Conservation (phyloP, 2,797 vertebrate species). For the Dendrocincla tyrannina region DNA sequence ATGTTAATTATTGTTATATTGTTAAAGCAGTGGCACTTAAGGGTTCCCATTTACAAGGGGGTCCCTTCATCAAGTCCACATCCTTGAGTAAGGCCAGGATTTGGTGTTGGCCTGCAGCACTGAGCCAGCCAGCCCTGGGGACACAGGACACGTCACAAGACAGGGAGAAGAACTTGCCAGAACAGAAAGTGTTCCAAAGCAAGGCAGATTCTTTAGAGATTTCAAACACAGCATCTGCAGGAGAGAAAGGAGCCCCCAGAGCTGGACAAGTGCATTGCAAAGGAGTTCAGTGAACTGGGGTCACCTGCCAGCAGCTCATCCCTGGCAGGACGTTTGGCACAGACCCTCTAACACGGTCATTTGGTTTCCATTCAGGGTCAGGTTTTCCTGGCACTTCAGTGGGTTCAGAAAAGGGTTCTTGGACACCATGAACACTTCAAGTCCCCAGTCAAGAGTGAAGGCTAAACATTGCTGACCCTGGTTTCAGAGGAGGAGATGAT, state of each 20-base stretch:
- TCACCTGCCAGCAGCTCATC: background rate
- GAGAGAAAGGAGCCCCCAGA: background rate
- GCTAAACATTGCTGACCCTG: constrained; percentile 85
- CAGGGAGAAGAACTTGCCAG: background rate
- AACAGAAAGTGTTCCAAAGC: background rate
- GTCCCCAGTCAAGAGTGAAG: constrained; percentile 3
- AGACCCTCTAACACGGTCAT: constrained; percentile 75
- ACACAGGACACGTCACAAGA: background rate
- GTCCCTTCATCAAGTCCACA: background rate
- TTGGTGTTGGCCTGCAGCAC: background rate
- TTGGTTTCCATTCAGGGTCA: constrained; percentile 67
- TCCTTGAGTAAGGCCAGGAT: background rate
- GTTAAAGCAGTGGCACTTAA: constrained; percentile 32
- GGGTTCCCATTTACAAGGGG: background rate
- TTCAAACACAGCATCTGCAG: background rate
- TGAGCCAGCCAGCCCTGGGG: background rate
- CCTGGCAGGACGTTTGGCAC: constrained; percentile 56
- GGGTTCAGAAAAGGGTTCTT: constrained; percentile 36
- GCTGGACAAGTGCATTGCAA: background rate
- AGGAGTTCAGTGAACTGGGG: background rate
- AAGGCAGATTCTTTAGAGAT: background rate
- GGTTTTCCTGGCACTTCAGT: constrained; percentile 72
- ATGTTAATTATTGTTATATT: background rate
- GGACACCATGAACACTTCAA: constrained; percentile 62
- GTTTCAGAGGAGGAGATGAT: constrained; percentile 78